phyloP scores from a whole-genome alignment of 2,113 vertebrate species.

The Raphicerus campestris region DNA sequence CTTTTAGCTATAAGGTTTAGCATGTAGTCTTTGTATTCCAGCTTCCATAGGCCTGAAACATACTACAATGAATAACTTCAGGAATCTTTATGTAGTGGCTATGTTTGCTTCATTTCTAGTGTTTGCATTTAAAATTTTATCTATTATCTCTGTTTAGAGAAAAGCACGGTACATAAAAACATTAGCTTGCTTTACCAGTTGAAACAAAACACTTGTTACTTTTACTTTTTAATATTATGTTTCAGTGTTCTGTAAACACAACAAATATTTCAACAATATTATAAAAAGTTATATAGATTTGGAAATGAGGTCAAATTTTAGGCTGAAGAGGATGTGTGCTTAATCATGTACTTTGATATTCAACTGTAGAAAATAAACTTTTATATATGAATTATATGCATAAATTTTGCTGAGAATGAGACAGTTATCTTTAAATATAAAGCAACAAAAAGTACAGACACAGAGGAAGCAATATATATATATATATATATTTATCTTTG shows the following conservation, averaged over 20 bases:
- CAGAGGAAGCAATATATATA: conserved; percentile 16
- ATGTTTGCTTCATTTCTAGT: not conserved
- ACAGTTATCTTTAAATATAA: conserved; percentile 13
- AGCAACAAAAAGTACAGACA: not conserved
- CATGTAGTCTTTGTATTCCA: not conserved
- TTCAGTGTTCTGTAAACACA: not conserved
- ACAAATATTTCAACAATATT: not conserved
- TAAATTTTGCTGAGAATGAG: not conserved
- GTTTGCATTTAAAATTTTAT: not conserved
- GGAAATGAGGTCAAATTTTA: conserved; percentile 9
- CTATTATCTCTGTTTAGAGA: not conserved
- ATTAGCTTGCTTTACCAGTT: not conserved
- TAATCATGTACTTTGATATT: not conserved
- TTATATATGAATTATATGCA: not conserved
- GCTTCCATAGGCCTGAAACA: not conserved
- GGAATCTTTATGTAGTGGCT: not conserved
- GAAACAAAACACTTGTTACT: not conserved
- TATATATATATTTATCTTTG: conserved; percentile 40
- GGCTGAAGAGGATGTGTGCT: not conserved
- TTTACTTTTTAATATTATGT: not conserved
- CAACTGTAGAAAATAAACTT: not conserved
- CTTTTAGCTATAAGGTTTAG: not conserved
- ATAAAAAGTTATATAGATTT: conserved; percentile 8
- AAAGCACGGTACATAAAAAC: not conserved
- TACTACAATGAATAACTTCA: not conserved